phyloP scores from a whole-genome alignment of 2,113 vertebrate genomes.

The Neodontobutis hainanensis region DNA sequence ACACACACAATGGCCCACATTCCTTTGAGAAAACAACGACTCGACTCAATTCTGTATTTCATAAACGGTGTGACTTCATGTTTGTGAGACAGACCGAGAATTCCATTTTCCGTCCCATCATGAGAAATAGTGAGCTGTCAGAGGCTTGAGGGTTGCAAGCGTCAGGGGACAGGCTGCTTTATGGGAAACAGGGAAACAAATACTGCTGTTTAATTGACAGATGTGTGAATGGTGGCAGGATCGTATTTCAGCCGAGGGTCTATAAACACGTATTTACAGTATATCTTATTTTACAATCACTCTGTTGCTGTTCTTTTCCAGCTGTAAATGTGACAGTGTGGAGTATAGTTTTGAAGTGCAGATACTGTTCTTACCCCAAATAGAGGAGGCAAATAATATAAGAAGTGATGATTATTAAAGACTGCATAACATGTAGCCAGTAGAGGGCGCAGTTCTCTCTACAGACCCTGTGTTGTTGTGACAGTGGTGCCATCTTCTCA shows the following conservation, averaged over 20 bases:
- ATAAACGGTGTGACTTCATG: conserved; percentile 4
- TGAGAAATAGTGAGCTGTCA: conserved; percentile 51
- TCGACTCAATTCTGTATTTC: conserved; percentile 5
- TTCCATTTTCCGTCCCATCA: conserved; percentile 45
- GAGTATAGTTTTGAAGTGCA: too few species aligned
- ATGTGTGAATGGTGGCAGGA: neutral
- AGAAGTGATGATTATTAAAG: too few species aligned
- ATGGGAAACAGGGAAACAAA: conserved; percentile 12
- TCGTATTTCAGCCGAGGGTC: neutral
- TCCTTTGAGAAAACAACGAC: conserved; percentile 35
- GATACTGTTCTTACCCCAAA: too few species aligned
- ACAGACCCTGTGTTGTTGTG: too few species aligned
- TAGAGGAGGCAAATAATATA: too few species aligned
- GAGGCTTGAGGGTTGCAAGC: conserved; percentile 32
- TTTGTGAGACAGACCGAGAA: neutral
- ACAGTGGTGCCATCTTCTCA: too few species aligned
- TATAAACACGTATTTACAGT: neutral
- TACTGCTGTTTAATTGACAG: neutral
- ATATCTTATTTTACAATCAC: neutral
- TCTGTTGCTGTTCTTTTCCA: neutral
- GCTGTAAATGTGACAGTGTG: too few species aligned
- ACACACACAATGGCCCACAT: neutral
- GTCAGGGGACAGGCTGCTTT: conserved; percentile 21
- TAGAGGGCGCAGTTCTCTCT: too few species aligned
- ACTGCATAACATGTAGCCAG: too few species aligned